These are phyloP conservation scores for Vanessa tameamea DNA, from an alignment of 1,140 invertebrate species.

Conservation along the genomic window DNA sequence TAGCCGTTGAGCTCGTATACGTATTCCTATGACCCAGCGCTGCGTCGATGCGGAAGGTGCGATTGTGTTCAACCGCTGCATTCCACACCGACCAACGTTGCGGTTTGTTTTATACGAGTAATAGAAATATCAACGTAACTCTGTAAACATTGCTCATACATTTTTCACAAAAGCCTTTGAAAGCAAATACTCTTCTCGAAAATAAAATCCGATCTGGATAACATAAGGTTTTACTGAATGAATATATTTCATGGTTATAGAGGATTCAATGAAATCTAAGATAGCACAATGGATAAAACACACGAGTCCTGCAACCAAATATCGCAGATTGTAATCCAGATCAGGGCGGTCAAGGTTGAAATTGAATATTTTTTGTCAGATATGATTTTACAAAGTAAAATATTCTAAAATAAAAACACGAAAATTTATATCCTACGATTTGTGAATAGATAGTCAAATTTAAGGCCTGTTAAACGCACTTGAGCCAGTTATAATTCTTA, in stretches of 20 bases:
- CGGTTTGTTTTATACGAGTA: neutral
- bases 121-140: neutral
- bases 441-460: slow-evolving; percentile 8
- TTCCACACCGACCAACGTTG: neutral
- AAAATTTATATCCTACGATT: neutral
- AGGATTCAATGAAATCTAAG: too few species aligned
- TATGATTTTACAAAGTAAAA: too few species aligned
- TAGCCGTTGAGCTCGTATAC: too few species aligned
- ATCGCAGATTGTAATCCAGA: too few species aligned
- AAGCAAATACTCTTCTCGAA: too few species aligned
- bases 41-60: neutral
- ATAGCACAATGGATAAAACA: too few species aligned
- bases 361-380: too few species aligned
- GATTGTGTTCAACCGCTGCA: neutral
- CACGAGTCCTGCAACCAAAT: too few species aligned
- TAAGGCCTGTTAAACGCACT: slow-evolving; percentile 6
- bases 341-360: too few species aligned
- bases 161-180: neutral
- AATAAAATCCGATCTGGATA: too few species aligned
- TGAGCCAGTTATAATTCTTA: slow-evolving; percentile 2
- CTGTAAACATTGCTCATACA: neutral
- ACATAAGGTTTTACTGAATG: too few species aligned
- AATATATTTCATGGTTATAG: too few species aligned
- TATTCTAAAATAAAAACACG: neutral
- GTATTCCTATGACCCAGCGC: neutral